Evolutionary conservation across 2,888 invertebrate species (phyloP).

Genomic region (Drosophila parthenogenetica): DNA sequence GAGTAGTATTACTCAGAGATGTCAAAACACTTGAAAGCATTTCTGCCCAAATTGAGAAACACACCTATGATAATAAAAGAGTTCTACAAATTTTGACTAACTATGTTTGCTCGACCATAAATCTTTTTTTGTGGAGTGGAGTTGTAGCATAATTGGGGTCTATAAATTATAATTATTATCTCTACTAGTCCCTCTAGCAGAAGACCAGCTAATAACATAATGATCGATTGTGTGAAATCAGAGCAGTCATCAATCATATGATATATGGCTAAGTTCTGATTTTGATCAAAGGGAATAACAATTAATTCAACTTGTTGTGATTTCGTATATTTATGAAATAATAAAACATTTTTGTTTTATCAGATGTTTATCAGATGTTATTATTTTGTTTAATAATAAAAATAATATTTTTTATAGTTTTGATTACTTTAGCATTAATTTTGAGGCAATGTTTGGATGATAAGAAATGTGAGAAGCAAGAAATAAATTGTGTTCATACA

Average conservation of each 20-base stretch:
- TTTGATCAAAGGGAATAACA: not conserved
- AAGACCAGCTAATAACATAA: conserved; percentile 4
- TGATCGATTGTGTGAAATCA: conserved; percentile 32
- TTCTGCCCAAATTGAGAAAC: not conserved
- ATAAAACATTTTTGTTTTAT: not conserved
- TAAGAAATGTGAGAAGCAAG: conserved; percentile 16
- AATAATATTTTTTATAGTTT: conserved; percentile 10
- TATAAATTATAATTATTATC: conserved; percentile 17
- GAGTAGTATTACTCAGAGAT: conserved; percentile 17
- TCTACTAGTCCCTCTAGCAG: conserved; percentile 25
- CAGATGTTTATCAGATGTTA: not conserved
- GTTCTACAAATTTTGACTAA: too few species aligned
- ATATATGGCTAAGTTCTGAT: not conserved
- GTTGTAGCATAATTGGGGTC: not conserved
- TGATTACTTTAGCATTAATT: conserved; percentile 19
- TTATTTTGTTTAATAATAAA: not conserved
- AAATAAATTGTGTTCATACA: conserved; percentile 20
- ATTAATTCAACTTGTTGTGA: not conserved
- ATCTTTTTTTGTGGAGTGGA: not conserved
- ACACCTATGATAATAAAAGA: not conserved
- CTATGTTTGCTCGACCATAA: too few species aligned
- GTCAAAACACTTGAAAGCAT: conserved; percentile 9
- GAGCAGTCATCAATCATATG: conserved; percentile 28
- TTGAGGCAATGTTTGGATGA: conserved; percentile 9
- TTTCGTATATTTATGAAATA: conserved; percentile 4